Conservation (phyloP, 2,888 invertebrate genomes). For the Harpalus rufipes region DNA sequence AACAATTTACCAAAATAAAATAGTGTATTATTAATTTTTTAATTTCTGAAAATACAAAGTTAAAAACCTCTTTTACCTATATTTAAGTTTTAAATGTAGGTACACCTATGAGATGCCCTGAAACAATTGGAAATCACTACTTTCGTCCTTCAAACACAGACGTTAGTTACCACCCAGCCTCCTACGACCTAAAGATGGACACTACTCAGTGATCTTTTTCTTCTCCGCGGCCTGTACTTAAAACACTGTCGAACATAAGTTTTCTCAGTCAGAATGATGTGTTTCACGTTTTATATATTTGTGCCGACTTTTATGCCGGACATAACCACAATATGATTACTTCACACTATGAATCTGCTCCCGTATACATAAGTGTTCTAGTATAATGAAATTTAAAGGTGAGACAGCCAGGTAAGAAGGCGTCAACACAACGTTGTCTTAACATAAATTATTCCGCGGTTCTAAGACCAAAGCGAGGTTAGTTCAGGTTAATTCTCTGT, state of each 20-base stretch:
- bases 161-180: slow-evolving; percentile 27
- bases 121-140: slow-evolving; percentile 5
- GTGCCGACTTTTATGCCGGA: slow-evolving; percentile 72
- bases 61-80: neutral
- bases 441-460: slow-evolving; percentile 74
- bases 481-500: slow-evolving; percentile 74
- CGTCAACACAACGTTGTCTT: slow-evolving; percentile 73
- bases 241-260: slow-evolving; percentile 69
- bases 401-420: slow-evolving; percentile 72
- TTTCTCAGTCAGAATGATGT: slow-evolving; percentile 71
- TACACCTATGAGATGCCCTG: neutral
- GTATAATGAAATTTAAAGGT: slow-evolving; percentile 69
- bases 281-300: slow-evolving; percentile 73
- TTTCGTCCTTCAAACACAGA: slow-evolving; percentile 26
- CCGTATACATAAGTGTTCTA: neutral
- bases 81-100: slow-evolving; percentile 3
- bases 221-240: slow-evolving; percentile 56
- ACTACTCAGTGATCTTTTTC: slow-evolving; percentile 55
- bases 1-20: too few relatives aligned
- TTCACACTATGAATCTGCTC: neutral
- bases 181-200: slow-evolving; percentile 47
- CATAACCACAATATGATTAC: slow-evolving; percentile 55
- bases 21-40: too few relatives aligned
- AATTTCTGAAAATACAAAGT: neutral
- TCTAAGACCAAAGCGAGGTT: slow-evolving; percentile 68